Conservation (phyloP, 2,797 vertebrate genomes). For the Rhinatrema bivittatum region DNA sequence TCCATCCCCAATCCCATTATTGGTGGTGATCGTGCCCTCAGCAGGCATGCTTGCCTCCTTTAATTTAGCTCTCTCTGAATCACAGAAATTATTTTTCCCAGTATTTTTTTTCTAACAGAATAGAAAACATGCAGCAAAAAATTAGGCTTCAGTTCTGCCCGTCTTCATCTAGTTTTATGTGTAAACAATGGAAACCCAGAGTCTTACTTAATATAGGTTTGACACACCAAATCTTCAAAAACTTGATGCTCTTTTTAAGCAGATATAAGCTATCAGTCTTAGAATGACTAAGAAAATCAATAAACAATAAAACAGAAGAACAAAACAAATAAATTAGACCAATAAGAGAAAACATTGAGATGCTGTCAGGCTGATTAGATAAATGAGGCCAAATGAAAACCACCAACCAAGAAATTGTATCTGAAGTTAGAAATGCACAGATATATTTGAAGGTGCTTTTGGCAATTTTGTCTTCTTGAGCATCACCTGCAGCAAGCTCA, state of each 20-base stretch:
- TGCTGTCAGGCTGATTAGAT: constrained; percentile 9
- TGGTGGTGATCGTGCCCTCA: too few relatives aligned
- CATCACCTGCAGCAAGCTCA: constrained; percentile 9
- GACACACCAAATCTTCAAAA: not conserved
- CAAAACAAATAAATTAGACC: constrained; percentile 29
- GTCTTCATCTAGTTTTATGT: too few relatives aligned
- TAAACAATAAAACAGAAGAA: constrained; percentile 32
- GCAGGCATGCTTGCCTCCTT: too few relatives aligned
- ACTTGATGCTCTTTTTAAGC: constrained; percentile 14
- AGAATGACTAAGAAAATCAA: constrained; percentile 23
- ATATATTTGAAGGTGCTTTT: not conserved
- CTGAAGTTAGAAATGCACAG: rapidly evolving
- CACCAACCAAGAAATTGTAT: not conserved
- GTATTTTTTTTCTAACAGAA: too few relatives aligned
- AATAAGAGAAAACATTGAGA: constrained; percentile 11
- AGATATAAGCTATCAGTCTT: constrained; percentile 23
- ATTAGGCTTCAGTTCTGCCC: too few relatives aligned
- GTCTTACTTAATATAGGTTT: constrained; percentile 5
- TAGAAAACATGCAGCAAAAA: too few relatives aligned
- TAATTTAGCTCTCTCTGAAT: too few relatives aligned
- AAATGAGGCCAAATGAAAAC: constrained; percentile 4
- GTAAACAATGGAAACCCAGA: too few relatives aligned
- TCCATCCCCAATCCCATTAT: too few relatives aligned
- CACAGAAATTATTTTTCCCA: too few relatives aligned
- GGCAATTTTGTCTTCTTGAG: not conserved